Evolutionary conservation across 2,113 vertebrate genomes (phyloP).

Genomic region (Salvelinus sp.): DNA sequence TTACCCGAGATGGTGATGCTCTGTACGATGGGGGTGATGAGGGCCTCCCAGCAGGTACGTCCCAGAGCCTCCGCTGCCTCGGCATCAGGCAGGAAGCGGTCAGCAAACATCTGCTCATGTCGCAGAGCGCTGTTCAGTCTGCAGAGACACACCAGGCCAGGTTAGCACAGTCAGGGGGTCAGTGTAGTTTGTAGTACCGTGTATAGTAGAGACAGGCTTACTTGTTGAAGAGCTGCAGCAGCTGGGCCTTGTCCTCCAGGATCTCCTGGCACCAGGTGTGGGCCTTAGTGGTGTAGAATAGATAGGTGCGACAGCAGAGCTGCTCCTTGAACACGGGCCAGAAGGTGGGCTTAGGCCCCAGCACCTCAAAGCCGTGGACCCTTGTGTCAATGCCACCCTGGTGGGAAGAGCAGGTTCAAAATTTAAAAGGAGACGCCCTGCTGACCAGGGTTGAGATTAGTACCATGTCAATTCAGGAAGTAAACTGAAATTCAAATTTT

Average conservation of each 20-base stretch:
- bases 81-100: constrained; percentile 85
- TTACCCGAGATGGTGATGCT: constrained; percentile 86
- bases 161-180: background rate
- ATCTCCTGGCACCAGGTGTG: constrained; percentile 92
- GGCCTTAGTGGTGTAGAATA: constrained; percentile 89
- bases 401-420: background rate
- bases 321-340: constrained; percentile 97
- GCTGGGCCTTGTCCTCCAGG: constrained; percentile 71
- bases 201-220: constrained; percentile 42
- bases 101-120: constrained; percentile 90
- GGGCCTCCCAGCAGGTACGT: constrained; percentile 92
- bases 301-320: constrained; percentile 86
- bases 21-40: constrained; percentile 86
- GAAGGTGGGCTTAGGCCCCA: constrained; percentile 93
- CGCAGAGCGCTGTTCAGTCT: constrained; percentile 87
- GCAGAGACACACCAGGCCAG: constrained; percentile 1
- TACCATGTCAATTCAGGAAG: too few species aligned
- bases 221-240: constrained; percentile 92
- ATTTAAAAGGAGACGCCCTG: too few species aligned
- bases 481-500: background rate
- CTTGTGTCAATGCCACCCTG: constrained; percentile 95
- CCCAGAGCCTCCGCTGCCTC: constrained; percentile 88
- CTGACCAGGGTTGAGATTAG: too few species aligned
- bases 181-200: background rate
- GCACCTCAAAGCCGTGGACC: constrained; percentile 91